phyloP scores from a whole-genome alignment of 2,797 vertebrate genomes.

The Coendou prehensilis region DNA sequence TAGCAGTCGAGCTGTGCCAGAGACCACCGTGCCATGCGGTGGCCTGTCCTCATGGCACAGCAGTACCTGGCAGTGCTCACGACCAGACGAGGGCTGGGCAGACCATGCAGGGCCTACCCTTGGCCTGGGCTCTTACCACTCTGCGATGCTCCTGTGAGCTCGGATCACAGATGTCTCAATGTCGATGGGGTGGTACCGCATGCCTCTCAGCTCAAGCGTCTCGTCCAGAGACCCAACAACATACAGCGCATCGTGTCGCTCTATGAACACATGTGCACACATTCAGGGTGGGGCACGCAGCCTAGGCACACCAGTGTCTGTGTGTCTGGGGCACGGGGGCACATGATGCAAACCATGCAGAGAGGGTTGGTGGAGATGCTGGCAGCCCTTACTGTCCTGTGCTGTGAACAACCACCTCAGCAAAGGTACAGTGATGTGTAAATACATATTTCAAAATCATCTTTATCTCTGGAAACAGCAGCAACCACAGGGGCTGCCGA shows the following conservation, averaged over 20 bases:
- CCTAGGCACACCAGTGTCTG: background rate
- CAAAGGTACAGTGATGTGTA: accelerated
- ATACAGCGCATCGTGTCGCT: slow-evolving; percentile 94
- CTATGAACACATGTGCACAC: slow-evolving; percentile 81
- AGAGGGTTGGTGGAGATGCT: background rate
- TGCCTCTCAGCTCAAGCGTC: slow-evolving; percentile 94
- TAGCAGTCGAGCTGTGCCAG: background rate
- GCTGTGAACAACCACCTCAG: background rate
- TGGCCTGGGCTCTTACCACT: slow-evolving; percentile 90
- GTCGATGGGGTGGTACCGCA: slow-evolving; percentile 96
- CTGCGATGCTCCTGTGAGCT: slow-evolving; percentile 95
- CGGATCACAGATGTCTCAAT: slow-evolving; percentile 95
- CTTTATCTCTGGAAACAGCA: background rate
- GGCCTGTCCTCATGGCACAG: background rate
- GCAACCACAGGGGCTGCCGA: background rate
- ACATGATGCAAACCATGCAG: background rate
- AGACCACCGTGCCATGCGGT: too few species aligned
- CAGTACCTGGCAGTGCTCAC: background rate
- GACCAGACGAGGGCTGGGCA: background rate
- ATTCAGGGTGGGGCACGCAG: background rate
- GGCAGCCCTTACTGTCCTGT: background rate
- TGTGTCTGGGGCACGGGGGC: background rate
- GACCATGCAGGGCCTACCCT: too few species aligned
- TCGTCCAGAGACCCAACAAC: slow-evolving; percentile 95
- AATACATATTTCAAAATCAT: background rate